Evolutionary conservation across 2,888 invertebrate genomes (phyloP).

Genomic region (Alentia gelatinosa): DNA sequence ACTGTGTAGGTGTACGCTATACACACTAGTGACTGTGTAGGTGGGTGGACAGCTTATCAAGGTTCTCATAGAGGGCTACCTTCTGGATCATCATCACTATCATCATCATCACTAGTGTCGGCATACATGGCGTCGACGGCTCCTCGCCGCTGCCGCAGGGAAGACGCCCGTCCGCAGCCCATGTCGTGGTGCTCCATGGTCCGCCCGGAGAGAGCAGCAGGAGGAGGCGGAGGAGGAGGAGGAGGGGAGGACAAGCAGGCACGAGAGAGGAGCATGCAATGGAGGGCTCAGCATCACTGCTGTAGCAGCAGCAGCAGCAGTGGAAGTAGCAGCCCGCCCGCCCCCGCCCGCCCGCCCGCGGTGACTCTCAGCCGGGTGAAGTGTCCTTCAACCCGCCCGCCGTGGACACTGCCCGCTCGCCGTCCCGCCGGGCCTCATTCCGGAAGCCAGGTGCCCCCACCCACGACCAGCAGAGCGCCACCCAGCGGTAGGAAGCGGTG

Average conservation of each 20-base stretch:
- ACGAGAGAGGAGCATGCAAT: neutral
- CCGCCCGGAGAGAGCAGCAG: neutral
- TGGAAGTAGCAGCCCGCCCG: too few species aligned
- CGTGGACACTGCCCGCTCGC: neutral
- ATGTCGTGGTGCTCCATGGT: constrained; percentile 8
- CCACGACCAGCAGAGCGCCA: too few species aligned
- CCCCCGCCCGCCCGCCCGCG: too few species aligned
- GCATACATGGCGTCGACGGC: constrained; percentile 39
- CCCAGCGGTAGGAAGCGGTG: too few species aligned
- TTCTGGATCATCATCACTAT: neutral
- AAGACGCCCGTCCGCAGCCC: constrained; percentile 16
- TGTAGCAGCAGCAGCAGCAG: neutral
- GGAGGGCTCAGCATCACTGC: neutral
- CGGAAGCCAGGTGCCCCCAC: too few species aligned
- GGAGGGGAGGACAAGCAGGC: neutral
- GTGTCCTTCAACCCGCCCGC: neutral
- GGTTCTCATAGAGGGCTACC: neutral
- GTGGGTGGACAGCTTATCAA: neutral
- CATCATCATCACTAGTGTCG: neutral
- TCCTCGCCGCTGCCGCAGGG: neutral
- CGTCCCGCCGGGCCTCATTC: too few species aligned
- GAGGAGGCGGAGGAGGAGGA: neutral
- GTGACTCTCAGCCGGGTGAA: neutral
- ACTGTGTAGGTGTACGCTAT: too few species aligned
- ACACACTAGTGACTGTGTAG: too few species aligned